phyloP scores from a whole-genome alignment of 2,888 invertebrate genomes.

The Phortica okadai region DNA sequence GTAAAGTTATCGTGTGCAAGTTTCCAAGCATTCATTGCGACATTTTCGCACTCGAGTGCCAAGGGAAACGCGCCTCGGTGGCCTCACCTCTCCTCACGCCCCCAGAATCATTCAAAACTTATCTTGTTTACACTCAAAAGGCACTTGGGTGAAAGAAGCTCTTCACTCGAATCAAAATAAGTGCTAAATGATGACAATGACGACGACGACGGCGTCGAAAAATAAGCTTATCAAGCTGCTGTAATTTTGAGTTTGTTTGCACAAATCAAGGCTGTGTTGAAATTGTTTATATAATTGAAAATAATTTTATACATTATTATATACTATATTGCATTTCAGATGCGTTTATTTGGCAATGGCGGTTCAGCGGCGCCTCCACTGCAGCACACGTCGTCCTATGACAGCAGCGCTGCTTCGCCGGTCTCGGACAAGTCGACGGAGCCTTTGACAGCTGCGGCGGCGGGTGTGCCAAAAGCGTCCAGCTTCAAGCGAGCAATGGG shows the following conservation, averaged over 20 bases:
- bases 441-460: conserved; percentile 46
- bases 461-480: background rate
- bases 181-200: background rate
- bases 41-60: conserved; percentile 26
- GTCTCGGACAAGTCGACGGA: conserved; percentile 49
- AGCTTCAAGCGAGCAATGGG: conserved; percentile 60
- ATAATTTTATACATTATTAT: too few relatives aligned
- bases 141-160: conserved; percentile 7
- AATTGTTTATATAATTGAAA: background rate
- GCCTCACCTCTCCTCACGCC: background rate
- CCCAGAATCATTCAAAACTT: background rate
- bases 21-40: background rate
- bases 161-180: conserved; percentile 1
- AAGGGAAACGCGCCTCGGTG: background rate
- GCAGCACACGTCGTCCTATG: conserved; percentile 38
- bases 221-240: conserved; percentile 26
- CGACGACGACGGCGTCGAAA: background rate
- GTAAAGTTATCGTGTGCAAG: background rate
- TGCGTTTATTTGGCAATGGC: conserved; percentile 51
- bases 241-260: conserved; percentile 20
- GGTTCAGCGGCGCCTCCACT: conserved; percentile 38
- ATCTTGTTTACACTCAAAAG: conserved; percentile 28
- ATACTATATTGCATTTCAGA: conserved; percentile 45
- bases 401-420: conserved; percentile 37
- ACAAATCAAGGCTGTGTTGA: conserved; percentile 12